phyloP scores from a whole-genome alignment of 2,797 vertebrate genomes.

The Heteromormyrus szaboi region DNA sequence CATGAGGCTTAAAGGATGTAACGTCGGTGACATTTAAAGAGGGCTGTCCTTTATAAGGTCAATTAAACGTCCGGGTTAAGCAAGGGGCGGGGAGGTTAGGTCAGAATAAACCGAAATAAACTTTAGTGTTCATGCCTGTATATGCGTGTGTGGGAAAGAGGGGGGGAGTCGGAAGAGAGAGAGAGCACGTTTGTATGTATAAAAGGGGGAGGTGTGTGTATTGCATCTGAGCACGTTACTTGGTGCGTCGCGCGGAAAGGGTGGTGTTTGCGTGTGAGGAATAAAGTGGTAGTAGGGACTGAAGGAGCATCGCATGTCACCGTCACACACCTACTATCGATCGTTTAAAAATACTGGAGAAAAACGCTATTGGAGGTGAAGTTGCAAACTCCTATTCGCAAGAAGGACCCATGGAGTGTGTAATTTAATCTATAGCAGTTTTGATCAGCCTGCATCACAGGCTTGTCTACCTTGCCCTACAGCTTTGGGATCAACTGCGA shows the following conservation, averaged over 20 bases:
- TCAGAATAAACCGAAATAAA: constrained; percentile 18
- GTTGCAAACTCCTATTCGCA: not conserved
- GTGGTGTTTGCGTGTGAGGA: constrained; percentile 8
- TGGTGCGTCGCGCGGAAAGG: constrained; percentile 12
- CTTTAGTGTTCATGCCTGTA: not conserved
- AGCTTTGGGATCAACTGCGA: not conserved
- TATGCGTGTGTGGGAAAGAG: not conserved
- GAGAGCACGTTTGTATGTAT: constrained; percentile 6
- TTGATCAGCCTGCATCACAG: constrained; percentile 2
- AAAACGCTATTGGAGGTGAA: not conserved
- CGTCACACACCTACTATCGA: constrained; percentile 9
- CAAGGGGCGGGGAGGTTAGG: not conserved
- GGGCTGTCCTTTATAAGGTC: constrained; percentile 5
- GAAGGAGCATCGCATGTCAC: not conserved
- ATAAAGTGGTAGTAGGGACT: constrained; percentile 11
- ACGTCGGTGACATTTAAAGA: constrained; percentile 16
- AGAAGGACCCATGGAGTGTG: not conserved
- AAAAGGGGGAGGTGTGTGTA: constrained; percentile 1
- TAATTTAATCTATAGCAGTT: constrained; percentile 22
- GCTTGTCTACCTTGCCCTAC: not conserved
- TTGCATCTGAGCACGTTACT: not conserved
- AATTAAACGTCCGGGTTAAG: not conserved
- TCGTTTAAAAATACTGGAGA: not conserved
- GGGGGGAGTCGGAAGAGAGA: constrained; percentile 16
- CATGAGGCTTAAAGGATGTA: not conserved